Evolutionary conservation across 1,140 invertebrate species (phyloP).

Genomic region (Solen grandis): DNA sequence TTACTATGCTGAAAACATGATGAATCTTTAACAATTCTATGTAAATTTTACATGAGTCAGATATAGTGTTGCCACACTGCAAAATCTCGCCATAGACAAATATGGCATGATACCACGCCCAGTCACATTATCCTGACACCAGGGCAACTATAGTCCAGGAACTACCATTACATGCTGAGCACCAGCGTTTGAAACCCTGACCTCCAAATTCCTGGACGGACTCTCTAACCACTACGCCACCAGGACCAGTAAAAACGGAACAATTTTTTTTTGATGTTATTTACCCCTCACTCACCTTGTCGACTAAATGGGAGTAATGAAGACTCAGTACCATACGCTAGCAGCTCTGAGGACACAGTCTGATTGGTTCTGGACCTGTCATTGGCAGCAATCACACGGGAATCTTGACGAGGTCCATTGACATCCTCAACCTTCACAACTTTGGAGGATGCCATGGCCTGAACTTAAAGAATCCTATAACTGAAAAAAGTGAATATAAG

Average conservation of each 20-base stretch:
- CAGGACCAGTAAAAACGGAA: neutral
- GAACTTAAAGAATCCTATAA: neutral
- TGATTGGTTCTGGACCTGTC: conserved; percentile 44
- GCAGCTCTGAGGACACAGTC: conserved; percentile 36
- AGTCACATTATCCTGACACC: neutral
- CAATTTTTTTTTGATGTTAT: neutral
- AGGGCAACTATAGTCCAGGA: neutral
- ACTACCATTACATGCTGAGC: neutral
- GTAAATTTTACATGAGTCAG: no score
- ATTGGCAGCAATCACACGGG: neutral
- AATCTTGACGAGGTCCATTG: neutral
- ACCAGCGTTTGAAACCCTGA: conserved; percentile 5
- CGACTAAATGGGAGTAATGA: conserved; percentile 21
- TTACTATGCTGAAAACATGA: no score
- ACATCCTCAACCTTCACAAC: conserved; percentile 71
- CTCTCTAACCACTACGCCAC: no score
- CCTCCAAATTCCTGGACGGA: no score
- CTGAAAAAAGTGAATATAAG: neutral
- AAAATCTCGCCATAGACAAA: no score
- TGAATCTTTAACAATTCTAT: no score
- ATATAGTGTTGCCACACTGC: no score
- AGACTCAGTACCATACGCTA: conserved; percentile 48
- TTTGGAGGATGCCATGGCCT: conserved; percentile 60
- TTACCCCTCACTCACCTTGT: conserved; percentile 3
- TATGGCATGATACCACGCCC: neutral